phyloP scores from a whole-genome alignment of 2,797 vertebrate genomes.

The Distichodus sexfasciatus region DNA sequence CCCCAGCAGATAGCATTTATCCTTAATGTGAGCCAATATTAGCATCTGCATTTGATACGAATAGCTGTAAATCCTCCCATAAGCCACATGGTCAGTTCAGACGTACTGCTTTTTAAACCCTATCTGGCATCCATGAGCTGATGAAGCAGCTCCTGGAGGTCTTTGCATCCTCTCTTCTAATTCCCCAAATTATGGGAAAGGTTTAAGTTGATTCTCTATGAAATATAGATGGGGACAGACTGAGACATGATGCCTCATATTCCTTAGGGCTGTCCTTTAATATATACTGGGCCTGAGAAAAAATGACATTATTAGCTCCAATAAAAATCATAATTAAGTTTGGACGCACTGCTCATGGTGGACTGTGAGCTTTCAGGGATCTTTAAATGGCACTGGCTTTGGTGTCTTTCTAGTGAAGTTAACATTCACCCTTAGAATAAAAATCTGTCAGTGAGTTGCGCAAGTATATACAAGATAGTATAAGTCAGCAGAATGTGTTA shows the following conservation, averaged over 20 bases:
- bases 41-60: neutral
- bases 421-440: no score
- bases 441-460: no score
- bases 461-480: no score
- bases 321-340: slow-evolving; percentile 45
- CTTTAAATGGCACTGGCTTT: neutral
- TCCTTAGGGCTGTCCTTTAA: slow-evolving; percentile 26
- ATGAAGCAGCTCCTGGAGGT: neutral
- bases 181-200: slow-evolving; percentile 16
- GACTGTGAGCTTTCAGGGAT: neutral
- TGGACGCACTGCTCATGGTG: neutral
- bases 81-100: neutral
- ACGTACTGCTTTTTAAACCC: neutral
- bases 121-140: slow-evolving; percentile 17
- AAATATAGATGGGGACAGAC: slow-evolving; percentile 1
- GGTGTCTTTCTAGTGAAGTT: no score
- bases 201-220: slow-evolving; percentile 25
- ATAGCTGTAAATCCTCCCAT: slow-evolving; percentile 11
- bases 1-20: neutral
- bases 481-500: no score
- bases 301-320: slow-evolving; percentile 30
- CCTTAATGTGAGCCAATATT: neutral
- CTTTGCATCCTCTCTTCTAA: slow-evolving; percentile 25
- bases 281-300: slow-evolving; percentile 8
- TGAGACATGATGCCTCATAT: slow-evolving; percentile 25